phyloP scores from a whole-genome alignment of 1,140 invertebrate genomes.

The Drosophila kurseongensis region DNA sequence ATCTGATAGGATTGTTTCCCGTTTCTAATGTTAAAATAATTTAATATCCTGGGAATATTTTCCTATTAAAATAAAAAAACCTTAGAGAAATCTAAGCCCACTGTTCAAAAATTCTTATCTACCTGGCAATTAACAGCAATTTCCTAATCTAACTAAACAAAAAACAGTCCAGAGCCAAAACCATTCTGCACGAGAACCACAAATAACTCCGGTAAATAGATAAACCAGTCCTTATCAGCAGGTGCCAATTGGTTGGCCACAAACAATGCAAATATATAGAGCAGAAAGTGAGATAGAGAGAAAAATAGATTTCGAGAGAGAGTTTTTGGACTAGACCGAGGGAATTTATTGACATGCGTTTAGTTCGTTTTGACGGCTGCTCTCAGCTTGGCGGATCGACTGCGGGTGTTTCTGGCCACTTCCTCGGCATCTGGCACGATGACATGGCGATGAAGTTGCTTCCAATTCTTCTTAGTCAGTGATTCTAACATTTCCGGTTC shows the following conservation, averaged over 20 bases:
- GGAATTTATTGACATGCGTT: conserved; percentile 19
- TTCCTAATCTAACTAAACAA: conserved; percentile 64
- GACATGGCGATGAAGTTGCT: conserved; percentile 92
- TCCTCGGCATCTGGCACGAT: conserved; percentile 90
- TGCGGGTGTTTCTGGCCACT: conserved; percentile 91
- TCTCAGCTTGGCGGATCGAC: conserved; percentile 94
- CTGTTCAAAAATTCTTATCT: conserved; percentile 22
- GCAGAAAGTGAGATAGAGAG: background rate
- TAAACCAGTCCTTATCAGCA: conserved; percentile 59
- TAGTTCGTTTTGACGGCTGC: conserved; percentile 89
- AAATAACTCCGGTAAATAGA: conserved; percentile 36
- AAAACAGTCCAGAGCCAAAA: conserved; percentile 44
- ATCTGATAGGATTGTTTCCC: no score
- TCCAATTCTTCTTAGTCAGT: conserved; percentile 89
- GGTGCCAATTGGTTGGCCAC: conserved; percentile 63
- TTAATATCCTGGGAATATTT: no score
- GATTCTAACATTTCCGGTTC: conserved; percentile 87
- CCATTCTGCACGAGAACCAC: conserved; percentile 30
- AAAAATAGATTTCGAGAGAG: conserved; percentile 1
- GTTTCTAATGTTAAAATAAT: no score
- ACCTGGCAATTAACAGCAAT: conserved; percentile 42
- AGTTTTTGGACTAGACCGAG: conserved; percentile 37
- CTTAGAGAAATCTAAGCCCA: conserved; percentile 1
- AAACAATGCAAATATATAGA: conserved; percentile 6
- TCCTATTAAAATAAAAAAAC: no score